Conservation (phyloP, 1,140 invertebrate genomes). For the Papilio glaucus region DNA sequence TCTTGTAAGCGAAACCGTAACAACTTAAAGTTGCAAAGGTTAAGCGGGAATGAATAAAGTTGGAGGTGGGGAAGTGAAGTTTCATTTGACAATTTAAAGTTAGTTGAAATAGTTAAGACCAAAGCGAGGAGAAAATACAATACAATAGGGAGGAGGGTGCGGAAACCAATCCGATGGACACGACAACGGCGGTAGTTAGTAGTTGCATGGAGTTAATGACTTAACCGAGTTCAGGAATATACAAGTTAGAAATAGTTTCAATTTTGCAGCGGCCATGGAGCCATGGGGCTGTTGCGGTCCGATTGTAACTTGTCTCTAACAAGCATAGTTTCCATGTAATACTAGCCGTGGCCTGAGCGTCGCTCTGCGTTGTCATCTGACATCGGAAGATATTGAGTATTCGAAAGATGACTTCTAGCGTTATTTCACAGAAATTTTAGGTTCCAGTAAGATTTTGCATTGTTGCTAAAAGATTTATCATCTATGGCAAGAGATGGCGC, state of each 20-base stretch:
- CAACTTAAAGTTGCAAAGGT: conserved; percentile 45
- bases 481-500: no score
- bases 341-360: no score
- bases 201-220: conserved; percentile 67
- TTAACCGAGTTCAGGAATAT: conserved; percentile 50
- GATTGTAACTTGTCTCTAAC: background rate
- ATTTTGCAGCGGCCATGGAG: conserved; percentile 48
- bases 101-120: conserved; percentile 52
- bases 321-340: background rate
- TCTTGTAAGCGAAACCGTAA: conserved; percentile 1
- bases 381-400: no score
- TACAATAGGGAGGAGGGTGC: conserved; percentile 41
- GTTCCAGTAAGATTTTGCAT: no score
- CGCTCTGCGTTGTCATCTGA: no score
- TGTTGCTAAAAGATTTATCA: no score
- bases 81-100: conserved; percentile 78
- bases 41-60: conserved; percentile 66
- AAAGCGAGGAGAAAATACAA: conserved; percentile 64
- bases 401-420: no score
- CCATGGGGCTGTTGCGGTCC: conserved; percentile 46
- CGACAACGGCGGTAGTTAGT: conserved; percentile 60
- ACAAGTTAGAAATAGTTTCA: conserved; percentile 60
- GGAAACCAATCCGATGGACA: conserved; percentile 50
- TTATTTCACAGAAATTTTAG: no score
- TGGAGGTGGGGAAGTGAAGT: conserved; percentile 63